These are phyloP conservation scores for Sorex fumeus DNA, from an alignment of 2,113 vertebrate species.

Conservation along the genomic window DNA sequence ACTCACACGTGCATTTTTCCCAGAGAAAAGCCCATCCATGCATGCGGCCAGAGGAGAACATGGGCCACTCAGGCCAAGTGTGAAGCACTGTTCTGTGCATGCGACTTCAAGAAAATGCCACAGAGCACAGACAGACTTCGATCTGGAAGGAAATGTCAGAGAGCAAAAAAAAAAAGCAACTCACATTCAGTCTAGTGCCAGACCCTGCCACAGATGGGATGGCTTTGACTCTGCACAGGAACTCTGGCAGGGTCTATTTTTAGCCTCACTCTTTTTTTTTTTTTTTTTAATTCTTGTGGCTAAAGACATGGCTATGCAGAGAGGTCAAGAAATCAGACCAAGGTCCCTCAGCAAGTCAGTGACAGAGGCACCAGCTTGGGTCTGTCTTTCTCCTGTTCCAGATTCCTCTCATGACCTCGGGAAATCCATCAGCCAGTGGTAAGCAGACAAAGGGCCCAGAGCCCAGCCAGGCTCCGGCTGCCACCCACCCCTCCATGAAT, in stretches of 20 bases:
- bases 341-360: slow-evolving; percentile 4
- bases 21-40: background rate
- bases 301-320: slow-evolving; percentile 49
- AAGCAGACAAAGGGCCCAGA: slow-evolving; percentile 67
- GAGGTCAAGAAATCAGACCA: slow-evolving; percentile 49
- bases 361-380: slow-evolving; percentile 40
- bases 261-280: background rate
- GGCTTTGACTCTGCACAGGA: slow-evolving; percentile 35
- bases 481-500: slow-evolving; percentile 55
- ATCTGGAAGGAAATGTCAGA: slow-evolving; percentile 74
- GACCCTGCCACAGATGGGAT: slow-evolving; percentile 52
- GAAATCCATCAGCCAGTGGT: slow-evolving; percentile 7
- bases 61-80: background rate
- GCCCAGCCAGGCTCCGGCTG: slow-evolving; percentile 57
- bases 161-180: slow-evolving; percentile 60
- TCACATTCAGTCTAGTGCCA: slow-evolving; percentile 66
- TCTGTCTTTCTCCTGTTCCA: background rate
- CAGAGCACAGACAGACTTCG: slow-evolving; percentile 52
- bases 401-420: background rate
- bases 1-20: background rate
- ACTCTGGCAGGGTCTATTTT: slow-evolving; percentile 70
- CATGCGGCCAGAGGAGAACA: background rate
- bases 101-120: slow-evolving; percentile 62
- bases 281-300: background rate
- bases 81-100: background rate